Conservation (phyloP, 2,888 invertebrate genomes). For the Tortricodes alternella region DNA sequence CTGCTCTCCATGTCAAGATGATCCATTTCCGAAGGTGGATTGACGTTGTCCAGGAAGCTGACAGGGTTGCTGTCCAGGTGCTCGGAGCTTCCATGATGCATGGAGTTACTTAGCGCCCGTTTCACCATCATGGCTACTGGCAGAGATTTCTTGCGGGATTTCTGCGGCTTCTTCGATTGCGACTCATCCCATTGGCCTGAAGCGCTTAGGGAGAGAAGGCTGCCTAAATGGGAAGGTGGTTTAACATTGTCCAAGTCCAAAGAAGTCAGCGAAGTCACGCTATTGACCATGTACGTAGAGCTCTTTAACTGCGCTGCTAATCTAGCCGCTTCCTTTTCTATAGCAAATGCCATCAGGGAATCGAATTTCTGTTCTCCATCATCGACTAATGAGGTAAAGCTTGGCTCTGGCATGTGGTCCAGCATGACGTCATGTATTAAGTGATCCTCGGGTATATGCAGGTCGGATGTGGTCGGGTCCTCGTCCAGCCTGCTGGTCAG, state of each 20-base stretch:
- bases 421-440: slow-evolving; percentile 44
- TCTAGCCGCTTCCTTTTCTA: slow-evolving; percentile 89
- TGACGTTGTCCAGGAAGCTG: slow-evolving; percentile 90
- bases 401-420: slow-evolving; percentile 60
- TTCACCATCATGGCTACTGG: slow-evolving; percentile 88
- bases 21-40: slow-evolving; percentile 92
- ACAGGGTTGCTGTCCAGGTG: slow-evolving; percentile 82
- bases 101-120: slow-evolving; percentile 85
- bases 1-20: slow-evolving; percentile 91
- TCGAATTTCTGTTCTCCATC: slow-evolving; percentile 79
- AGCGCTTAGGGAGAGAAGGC: slow-evolving; percentile 80
- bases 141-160: slow-evolving; percentile 85
- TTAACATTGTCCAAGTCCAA: slow-evolving; percentile 88
- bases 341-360: slow-evolving; percentile 87
- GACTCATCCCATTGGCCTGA: slow-evolving; percentile 79
- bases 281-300: slow-evolving; percentile 78
- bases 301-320: slow-evolving; percentile 75
- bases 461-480: slow-evolving; percentile 47
- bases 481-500: slow-evolving; percentile 62
- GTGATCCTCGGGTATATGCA: slow-evolving; percentile 43
- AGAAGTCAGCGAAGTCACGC: slow-evolving; percentile 83
- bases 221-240: slow-evolving; percentile 90
- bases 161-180: slow-evolving; percentile 62
- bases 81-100: slow-evolving; percentile 83
- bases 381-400: slow-evolving; percentile 68